These are phyloP conservation scores for Drosophila sordidapex DNA, from an alignment of 2,888 invertebrate genomes.

Conservation along the genomic window DNA sequence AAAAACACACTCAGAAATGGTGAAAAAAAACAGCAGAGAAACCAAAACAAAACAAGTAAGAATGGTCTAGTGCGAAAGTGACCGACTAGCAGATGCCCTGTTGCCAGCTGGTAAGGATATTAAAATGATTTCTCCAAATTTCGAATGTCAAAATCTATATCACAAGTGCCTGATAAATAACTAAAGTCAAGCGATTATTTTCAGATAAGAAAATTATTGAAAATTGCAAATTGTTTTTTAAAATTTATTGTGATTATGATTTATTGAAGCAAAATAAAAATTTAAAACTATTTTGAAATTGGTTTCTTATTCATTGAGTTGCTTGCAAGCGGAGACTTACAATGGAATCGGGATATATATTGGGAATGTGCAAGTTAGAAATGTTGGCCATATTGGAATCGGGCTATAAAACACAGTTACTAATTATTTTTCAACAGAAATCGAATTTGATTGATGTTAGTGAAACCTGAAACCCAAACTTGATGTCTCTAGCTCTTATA, in stretches of 20 bases:
- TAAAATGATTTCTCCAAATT: neutral
- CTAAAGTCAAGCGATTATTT: neutral
- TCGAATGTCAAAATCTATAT: neutral
- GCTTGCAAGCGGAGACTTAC: neutral
- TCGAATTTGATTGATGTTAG: neutral
- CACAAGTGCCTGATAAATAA: neutral
- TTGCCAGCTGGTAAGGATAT: neutral
- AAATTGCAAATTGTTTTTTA: too few species aligned
- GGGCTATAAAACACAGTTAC: neutral
- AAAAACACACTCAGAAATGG: constrained; percentile 6
- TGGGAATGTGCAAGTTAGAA: neutral
- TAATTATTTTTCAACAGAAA: neutral
- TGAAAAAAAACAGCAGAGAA: constrained; percentile 14
- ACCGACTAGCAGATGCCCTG: neutral
- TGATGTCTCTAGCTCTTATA: neutral
- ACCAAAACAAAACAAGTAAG: constrained; percentile 26
- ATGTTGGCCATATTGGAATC: neutral
- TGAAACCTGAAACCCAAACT: neutral
- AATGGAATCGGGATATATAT: neutral
- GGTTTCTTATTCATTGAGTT: neutral
- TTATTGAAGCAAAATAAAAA: too few species aligned
- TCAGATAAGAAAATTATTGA: too few species aligned
- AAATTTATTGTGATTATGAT: too few species aligned
- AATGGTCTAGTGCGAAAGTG: neutral
- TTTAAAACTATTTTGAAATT: neutral